Percentiles rank a stretch among this genome's conserved stretches.
phyloP scores from a whole-genome alignment of 2,888 invertebrate species.

The Endotricha flammealis region DNA sequence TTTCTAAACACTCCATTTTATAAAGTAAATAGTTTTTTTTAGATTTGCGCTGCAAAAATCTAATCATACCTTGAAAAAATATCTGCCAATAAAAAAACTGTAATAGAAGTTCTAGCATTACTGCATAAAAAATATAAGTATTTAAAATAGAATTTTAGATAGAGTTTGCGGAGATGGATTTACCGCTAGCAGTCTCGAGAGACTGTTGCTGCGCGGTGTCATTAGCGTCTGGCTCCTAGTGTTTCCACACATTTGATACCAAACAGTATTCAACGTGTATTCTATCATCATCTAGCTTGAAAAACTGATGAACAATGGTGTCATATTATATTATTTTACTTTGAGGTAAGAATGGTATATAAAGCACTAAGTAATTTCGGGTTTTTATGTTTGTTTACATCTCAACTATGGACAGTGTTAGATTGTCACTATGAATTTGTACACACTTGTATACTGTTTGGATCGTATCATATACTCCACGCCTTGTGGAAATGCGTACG shows the following conservation, averaged over 20 bases:
- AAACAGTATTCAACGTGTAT: conserved; percentile 1
- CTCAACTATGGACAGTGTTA: too few relatives aligned
- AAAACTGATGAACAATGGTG: too few relatives aligned
- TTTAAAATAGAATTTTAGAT: conserved; percentile 24
- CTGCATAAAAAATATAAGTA: conserved; percentile 27
- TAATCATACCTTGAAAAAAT: conserved; percentile 19
- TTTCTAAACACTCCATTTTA: conserved; percentile 57
- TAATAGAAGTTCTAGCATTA: conserved; percentile 9
- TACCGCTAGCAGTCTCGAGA: neutral
- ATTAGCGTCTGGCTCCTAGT: too few relatives aligned
- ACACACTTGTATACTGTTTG: conserved; percentile 4
- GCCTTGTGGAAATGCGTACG: too few relatives aligned
- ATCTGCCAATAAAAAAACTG: too few relatives aligned
- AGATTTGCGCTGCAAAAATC: conserved; percentile 44
- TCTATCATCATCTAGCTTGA: too few relatives aligned
- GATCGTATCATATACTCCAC: neutral
- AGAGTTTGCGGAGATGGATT: neutral
- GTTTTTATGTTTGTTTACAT: too few relatives aligned
- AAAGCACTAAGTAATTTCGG: too few relatives aligned
- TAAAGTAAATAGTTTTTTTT: conserved; percentile 53
- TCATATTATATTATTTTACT: too few relatives aligned
- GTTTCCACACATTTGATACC: neutral
- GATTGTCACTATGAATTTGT: too few relatives aligned
- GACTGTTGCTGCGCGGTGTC: too few relatives aligned
- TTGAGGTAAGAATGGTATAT: too few relatives aligned